phyloP scores from a whole-genome alignment of 35 echinoderm and acorn worm genomes.

The Apostichopus californicus region DNA sequence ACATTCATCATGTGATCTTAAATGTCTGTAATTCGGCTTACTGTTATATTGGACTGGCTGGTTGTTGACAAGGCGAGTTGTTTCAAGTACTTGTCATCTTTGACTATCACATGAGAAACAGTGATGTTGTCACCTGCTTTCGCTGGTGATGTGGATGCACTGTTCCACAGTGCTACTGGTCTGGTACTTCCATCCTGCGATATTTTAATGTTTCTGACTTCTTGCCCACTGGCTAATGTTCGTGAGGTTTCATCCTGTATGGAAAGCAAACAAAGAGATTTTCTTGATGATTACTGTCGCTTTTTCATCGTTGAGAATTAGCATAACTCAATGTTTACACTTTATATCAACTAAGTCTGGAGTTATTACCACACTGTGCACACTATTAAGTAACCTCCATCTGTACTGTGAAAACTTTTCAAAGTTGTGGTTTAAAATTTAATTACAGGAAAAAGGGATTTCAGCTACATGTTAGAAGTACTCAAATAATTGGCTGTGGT shows the following conservation, averaged over 20 bases:
- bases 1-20: no score
- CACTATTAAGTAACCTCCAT: background rate
- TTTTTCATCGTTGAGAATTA: background rate
- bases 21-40: background rate
- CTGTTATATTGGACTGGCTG: slow-evolving; percentile 22
- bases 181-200: background rate
- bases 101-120: background rate
- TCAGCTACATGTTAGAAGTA: no score
- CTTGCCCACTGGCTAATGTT: slow-evolving; percentile 11
- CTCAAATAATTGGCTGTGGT: no score
- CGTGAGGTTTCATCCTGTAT: slow-evolving; percentile 16
- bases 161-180: slow-evolving; percentile 32
- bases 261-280: background rate
- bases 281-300: background rate
- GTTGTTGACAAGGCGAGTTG: slow-evolving; percentile 21
- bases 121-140: slow-evolving; percentile 43
- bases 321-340: background rate
- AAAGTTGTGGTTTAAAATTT: no score
- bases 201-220: slow-evolving; percentile 37
- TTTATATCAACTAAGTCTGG: background rate
- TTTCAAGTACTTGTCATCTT: background rate
- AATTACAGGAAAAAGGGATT: no score
- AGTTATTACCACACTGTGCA: background rate
- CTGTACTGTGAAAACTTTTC: background rate
- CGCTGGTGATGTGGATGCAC: slow-evolving; percentile 18